Percentiles rank a stretch among this genome's conserved stretches.
These are phyloP conservation scores for Stenchaetothrips biformis DNA, from an alignment of 2,888 invertebrate species.

Conservation along the genomic window DNA sequence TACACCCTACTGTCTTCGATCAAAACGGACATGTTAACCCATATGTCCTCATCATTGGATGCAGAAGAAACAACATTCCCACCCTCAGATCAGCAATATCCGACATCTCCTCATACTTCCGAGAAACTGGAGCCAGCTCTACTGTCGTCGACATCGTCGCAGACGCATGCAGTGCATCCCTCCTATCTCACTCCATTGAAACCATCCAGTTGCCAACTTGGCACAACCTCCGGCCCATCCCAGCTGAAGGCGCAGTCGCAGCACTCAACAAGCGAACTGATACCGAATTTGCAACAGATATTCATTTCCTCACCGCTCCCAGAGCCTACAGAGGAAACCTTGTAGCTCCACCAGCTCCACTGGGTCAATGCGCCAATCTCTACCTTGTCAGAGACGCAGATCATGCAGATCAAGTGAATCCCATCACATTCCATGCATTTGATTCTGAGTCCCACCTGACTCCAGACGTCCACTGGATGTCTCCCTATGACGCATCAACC, in stretches of 20 bases:
- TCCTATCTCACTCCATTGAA: background rate
- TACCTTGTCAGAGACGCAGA: background rate
- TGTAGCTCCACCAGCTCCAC: background rate
- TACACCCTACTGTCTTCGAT: background rate
- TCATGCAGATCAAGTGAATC: background rate
- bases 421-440: background rate
- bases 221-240: background rate
- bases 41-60: background rate
- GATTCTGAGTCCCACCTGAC: background rate
- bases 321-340: background rate
- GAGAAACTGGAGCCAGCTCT: background rate
- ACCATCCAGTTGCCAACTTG: background rate
- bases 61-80: constrained; percentile 2
- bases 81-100: background rate
- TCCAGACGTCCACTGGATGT: background rate
- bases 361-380: background rate
- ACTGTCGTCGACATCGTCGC: background rate
- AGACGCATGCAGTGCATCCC: background rate
- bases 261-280: background rate
- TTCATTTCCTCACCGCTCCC: background rate
- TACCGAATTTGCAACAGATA: background rate
- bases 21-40: background rate
- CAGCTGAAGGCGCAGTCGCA: background rate
- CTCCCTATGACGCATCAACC: background rate
- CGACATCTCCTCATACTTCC: background rate